phyloP scores from a whole-genome alignment of 2,888 invertebrate genomes.

The Harpalus rubripes region DNA sequence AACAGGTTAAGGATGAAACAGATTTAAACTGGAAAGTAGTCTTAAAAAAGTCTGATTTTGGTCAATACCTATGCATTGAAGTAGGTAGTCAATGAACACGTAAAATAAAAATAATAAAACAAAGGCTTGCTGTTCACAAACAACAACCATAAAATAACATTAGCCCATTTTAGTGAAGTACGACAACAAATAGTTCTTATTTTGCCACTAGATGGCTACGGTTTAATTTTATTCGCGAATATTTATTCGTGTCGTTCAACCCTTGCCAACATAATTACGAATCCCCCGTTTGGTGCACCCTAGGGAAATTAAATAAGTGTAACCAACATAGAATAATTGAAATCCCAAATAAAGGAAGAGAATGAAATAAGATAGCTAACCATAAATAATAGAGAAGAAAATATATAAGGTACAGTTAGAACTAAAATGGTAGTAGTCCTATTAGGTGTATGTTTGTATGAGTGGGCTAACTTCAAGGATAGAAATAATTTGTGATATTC shows the following conservation, averaged over 20 bases:
- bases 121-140: too few species aligned
- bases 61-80: too few species aligned
- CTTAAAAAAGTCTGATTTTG: too few species aligned
- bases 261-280: neutral
- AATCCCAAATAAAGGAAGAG: conserved; percentile 12
- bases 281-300: conserved; percentile 16
- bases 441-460: conserved; percentile 25
- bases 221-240: too few species aligned
- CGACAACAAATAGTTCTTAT: too few species aligned
- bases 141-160: too few species aligned
- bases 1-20: too few species aligned
- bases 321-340: conserved; percentile 12
- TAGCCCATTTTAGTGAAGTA: too few species aligned
- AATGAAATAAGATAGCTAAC: conserved; percentile 22
- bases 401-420: conserved; percentile 28
- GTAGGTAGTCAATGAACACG: too few species aligned
- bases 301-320: conserved; percentile 29
- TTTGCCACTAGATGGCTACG: too few species aligned
- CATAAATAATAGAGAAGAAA: conserved; percentile 37
- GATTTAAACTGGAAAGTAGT: too few species aligned
- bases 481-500: neutral
- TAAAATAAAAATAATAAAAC: too few species aligned
- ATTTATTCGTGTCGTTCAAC: neutral
- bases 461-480: conserved; percentile 26
- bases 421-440: conserved; percentile 18